These are phyloP conservation scores for Desoria tigrina DNA, from an alignment of 2,888 invertebrate species.

Conservation along the genomic window DNA sequence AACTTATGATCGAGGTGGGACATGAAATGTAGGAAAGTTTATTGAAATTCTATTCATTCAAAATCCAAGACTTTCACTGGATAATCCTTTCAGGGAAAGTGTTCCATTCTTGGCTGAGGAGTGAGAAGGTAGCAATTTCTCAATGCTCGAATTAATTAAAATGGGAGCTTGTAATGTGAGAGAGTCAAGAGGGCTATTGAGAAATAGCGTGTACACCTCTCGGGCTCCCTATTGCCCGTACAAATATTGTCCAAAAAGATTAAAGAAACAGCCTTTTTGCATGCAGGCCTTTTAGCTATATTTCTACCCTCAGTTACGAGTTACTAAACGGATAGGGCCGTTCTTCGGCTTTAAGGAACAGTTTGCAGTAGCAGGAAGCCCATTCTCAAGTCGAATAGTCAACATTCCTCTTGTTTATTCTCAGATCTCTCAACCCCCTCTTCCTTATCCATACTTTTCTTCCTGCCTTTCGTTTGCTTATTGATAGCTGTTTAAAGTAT, in stretches of 20 bases:
- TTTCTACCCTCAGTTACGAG: neutral
- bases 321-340: neutral
- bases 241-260: conserved; percentile 4
- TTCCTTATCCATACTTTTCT: too few species aligned
- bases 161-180: conserved; percentile 41
- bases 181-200: conserved; percentile 10
- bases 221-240: neutral
- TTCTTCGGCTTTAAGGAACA: neutral
- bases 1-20: neutral
- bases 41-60: conserved; percentile 10
- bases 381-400: conserved; percentile 10
- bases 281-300: too few species aligned
- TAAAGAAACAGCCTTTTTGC: conserved; percentile 10
- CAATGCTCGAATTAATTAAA: conserved; percentile 51
- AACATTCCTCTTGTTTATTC: conserved; percentile 7
- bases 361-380: neutral
- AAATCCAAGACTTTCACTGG: neutral
- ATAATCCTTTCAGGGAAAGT: conserved; percentile 2
- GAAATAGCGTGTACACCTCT: conserved; percentile 2
- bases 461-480: too few species aligned
- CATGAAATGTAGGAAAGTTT: conserved; percentile 2
- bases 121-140: conserved; percentile 44
- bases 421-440: neutral
- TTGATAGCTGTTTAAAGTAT: too few species aligned
- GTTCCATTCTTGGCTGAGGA: neutral